Conservation (phyloP, 2,888 invertebrate genomes). For the Lasioglossum villosulum region DNA sequence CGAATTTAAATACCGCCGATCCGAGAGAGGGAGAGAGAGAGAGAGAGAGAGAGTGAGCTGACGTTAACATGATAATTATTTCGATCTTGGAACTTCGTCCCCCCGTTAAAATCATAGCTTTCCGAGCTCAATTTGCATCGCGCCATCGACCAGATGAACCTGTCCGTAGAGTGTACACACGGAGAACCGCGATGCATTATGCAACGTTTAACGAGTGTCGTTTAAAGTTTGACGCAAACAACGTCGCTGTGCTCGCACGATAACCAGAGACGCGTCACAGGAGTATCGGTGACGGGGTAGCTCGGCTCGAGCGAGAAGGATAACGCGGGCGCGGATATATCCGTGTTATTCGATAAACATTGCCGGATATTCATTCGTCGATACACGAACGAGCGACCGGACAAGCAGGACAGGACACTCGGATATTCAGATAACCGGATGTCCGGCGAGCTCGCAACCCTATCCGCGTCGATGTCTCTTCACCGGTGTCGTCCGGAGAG, state of each 20-base stretch:
- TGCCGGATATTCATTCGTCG: slow-evolving; percentile 60
- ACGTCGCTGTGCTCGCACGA: not conserved
- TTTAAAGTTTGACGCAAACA: not conserved
- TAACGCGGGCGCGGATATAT: slow-evolving; percentile 26
- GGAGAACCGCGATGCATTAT: slow-evolving; percentile 8
- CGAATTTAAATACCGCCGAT: not conserved
- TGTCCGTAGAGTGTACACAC: not conserved
- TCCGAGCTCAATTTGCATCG: not conserved
- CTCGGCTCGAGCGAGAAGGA: not conserved
- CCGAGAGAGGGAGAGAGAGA: not conserved
- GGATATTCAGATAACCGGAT: slow-evolving; percentile 61
- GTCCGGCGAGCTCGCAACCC: slow-evolving; percentile 47
- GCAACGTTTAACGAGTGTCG: slow-evolving; percentile 4
- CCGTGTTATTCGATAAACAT: slow-evolving; percentile 45
- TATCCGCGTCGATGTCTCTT: slow-evolving; percentile 37
- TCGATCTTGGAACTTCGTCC: not conserved
- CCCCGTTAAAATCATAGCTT: not conserved
- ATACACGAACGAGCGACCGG: slow-evolving; percentile 47
- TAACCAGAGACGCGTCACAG: slow-evolving; percentile 12
- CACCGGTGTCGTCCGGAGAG: slow-evolving; percentile 18
- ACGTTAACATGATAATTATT: not conserved
- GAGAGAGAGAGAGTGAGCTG: not conserved
- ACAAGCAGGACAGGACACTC: slow-evolving; percentile 44
- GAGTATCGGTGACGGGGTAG: slow-evolving; percentile 14
- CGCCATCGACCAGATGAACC: slow-evolving; percentile 1